These are phyloP conservation scores for Thripadectes ignobilis DNA, from an alignment of 2,797 vertebrate species.

Conservation along the genomic window DNA sequence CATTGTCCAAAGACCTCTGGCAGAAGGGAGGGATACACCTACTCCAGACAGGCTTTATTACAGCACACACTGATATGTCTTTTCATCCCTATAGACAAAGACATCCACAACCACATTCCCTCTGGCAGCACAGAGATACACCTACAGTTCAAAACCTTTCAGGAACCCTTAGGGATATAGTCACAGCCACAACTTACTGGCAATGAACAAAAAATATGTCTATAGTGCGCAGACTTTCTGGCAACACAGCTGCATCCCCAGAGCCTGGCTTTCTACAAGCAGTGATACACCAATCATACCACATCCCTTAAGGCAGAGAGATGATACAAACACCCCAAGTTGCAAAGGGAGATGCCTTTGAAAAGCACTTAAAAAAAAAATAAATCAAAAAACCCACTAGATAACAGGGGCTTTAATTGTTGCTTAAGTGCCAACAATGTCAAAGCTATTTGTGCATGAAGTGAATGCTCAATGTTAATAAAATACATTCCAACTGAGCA, in stretches of 20 bases:
- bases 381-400: not conserved
- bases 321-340: not conserved
- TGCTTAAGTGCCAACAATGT: not conserved
- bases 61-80: not conserved
- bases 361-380: not conserved
- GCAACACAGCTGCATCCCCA: constrained; percentile 50
- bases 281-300: not conserved
- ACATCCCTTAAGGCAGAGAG: constrained; percentile 26
- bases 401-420: not conserved
- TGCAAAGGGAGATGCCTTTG: not conserved
- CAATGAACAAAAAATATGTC: not conserved
- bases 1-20: not conserved
- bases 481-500: not conserved
- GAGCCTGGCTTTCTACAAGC: not conserved
- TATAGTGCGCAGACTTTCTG: constrained; percentile 47
- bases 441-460: not conserved
- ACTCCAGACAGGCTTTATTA: not conserved
- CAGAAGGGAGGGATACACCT: not conserved
- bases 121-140: constrained; percentile 2
- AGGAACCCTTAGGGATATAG: not conserved
- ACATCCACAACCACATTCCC: not conserved
- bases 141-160: not conserved
- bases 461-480: not conserved
- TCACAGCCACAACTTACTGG: constrained; percentile 26
- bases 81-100: not conserved